Evolutionary conservation across 92 coral and sea anemone species (phyloP).

Genomic region (Isaurus tuberculatus): DNA sequence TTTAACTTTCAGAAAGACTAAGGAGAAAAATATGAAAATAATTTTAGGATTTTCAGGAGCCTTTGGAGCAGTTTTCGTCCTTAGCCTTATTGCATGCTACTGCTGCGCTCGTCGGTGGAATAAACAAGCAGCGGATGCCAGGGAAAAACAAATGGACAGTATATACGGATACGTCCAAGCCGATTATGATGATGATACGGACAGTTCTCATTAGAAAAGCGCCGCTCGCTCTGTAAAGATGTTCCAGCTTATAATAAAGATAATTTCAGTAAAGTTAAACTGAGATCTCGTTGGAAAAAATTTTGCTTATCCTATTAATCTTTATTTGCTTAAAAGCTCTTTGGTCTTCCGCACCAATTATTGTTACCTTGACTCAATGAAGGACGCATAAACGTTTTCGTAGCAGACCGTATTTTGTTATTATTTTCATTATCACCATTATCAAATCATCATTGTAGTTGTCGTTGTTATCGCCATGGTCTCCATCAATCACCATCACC

Average conservation of each 20-base stretch:
- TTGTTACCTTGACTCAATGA: no score
- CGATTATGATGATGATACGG: neutral
- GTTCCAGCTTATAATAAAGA: neutral
- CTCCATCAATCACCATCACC: no score
- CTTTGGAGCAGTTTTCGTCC: neutral
- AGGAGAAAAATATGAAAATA: slow-evolving; percentile 3
- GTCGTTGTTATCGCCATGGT: no score
- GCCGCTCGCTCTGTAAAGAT: neutral
- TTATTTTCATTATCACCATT: no score
- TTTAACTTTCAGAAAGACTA: neutral
- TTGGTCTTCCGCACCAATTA: neutral
- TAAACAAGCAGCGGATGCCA: neutral
- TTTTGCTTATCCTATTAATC: no score
- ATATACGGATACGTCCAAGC: no score
- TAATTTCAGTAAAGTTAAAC: neutral
- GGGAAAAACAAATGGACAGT: neutral
- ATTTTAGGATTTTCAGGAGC: slow-evolving; percentile 17
- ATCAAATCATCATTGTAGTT: no score
- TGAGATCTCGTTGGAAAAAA: neutral
- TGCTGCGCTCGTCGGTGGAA: neutral
- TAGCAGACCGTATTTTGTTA: no score
- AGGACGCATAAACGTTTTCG: no score
- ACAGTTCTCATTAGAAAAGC: slow-evolving; percentile 3
- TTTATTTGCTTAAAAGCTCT: no score
- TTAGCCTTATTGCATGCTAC: slow-evolving; percentile 3